Evolutionary conservation across 1,140 invertebrate species (phyloP), one percentile per base, ranked within the genome.

Genomic region (Limonius californicus): DNA sequence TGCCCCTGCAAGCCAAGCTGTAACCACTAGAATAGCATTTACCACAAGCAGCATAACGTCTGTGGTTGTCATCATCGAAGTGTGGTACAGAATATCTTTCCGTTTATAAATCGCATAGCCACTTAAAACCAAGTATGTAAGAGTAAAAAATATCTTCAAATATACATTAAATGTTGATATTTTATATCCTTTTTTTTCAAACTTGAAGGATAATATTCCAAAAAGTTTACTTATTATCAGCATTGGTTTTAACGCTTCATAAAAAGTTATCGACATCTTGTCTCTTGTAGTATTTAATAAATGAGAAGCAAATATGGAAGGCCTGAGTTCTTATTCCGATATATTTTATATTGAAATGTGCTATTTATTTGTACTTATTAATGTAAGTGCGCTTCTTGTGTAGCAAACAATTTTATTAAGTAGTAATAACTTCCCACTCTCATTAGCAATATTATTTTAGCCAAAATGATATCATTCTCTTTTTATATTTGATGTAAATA

Each of bases 221-320:
- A 21, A 50, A 6, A 50, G 1, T 50, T 21, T 50, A 9, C 45
- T 21, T 19, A 18, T 8, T 21, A 50, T 19, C n/a, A 50, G 19
- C 45, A 50, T 50, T 18, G 45, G 45, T 50, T 50, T 50, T 2
- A 50, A 1, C 3, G 45, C 45, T 21, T 50, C 15, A 50, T 50
- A 50, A 50, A 50, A 50, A 50, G 8, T 50, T 12, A 21, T 19
- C 9, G 45, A 50, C 45, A 50, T 50, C 12, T 50, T 50, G n/a
- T n/a, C n/a, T n/a, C n/a, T n/a, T n/a, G n/a, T n/a, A n/a, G n/a
- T n/a, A n/a, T n/a, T n/a, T n/a, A n/a, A n/a, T n/a, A n/a, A n/a
- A n/a, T n/a, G n/a, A n/a, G n/a, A n/a, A n/a, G n/a, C n/a, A n/a
- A n/a, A n/a, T n/a, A n/a, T n/a, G n/a, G n/a, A n/a, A n/a, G n/a